Percentiles rank a stretch among this genome's conserved stretches.
phyloP scores from a whole-genome alignment of 2,797 vertebrate genomes.

The Falco cherrug region DNA sequence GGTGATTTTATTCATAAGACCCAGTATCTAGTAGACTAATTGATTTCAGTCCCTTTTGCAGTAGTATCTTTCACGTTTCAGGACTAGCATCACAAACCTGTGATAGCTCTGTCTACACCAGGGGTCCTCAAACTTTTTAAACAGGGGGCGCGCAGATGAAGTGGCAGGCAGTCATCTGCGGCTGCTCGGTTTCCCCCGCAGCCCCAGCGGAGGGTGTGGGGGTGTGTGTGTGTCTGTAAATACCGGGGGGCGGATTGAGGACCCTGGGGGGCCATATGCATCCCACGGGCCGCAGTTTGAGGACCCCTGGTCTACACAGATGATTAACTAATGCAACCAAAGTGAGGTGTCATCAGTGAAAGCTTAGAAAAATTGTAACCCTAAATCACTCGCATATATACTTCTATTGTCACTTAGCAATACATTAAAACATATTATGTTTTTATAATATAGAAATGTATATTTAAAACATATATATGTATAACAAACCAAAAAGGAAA shows the following conservation, averaged over 20 bases:
- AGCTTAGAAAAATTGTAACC: neutral
- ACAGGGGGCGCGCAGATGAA: no score
- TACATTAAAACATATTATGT: neutral
- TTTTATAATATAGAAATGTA: neutral
- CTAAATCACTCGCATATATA: neutral
- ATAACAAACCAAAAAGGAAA: neutral
- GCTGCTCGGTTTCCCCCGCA: no score
- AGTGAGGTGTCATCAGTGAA: neutral
- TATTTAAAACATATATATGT: neutral
- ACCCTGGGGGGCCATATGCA: no score
- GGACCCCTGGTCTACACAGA: neutral
- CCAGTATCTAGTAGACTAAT: neutral
- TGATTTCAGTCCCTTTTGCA: neutral
- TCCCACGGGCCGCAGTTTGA: no score
- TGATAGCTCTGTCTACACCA: neutral
- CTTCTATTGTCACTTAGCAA: neutral
- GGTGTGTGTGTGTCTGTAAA: no score
- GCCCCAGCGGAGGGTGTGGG: no score
- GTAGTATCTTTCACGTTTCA: neutral
- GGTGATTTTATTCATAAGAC: neutral
- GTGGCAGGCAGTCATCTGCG: no score
- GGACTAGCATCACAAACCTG: neutral
- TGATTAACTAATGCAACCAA: neutral
- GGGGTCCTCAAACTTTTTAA: no score
- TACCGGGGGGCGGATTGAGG: no score